A percentile compares a stretch with the other conserved stretches of the same genome.
Evolutionary conservation across 2,797 vertebrate species (phyloP).

Genomic region (Columba guinea): DNA sequence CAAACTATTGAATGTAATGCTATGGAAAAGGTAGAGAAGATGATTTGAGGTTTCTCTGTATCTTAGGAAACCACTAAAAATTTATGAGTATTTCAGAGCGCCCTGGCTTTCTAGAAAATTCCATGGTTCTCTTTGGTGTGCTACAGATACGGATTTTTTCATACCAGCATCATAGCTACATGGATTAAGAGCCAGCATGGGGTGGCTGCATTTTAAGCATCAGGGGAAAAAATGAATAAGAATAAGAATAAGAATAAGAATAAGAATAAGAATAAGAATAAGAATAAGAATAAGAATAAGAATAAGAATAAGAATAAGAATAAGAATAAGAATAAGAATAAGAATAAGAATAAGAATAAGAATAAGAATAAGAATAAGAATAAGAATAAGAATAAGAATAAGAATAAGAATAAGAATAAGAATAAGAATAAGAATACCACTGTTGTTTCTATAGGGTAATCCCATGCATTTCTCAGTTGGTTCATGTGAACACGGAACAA

Average conservation of each 20-base stretch:
- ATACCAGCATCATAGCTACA: neutral
- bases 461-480: neutral
- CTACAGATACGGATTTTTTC: neutral
- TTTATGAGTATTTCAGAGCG: neutral
- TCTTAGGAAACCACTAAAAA: neutral
- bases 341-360: no score
- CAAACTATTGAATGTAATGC: neutral
- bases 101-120: neutral
- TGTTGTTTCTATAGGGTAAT: neutral
- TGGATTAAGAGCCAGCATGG: neutral
- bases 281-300: no score
- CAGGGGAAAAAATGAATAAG: no score
- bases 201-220: neutral
- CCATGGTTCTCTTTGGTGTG: neutral
- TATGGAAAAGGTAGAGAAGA: neutral
- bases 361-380: no score
- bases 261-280: no score
- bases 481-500: neutral
- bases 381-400: no score
- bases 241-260: no score
- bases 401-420: no score
- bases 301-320: no score
- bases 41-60: neutral
- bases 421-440: no score
- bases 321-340: no score